Evolutionary conservation across 1,140 invertebrate genomes (phyloP), one percentile per base, ranked within the genome.

Genomic region (Papilio xuthus): DNA sequence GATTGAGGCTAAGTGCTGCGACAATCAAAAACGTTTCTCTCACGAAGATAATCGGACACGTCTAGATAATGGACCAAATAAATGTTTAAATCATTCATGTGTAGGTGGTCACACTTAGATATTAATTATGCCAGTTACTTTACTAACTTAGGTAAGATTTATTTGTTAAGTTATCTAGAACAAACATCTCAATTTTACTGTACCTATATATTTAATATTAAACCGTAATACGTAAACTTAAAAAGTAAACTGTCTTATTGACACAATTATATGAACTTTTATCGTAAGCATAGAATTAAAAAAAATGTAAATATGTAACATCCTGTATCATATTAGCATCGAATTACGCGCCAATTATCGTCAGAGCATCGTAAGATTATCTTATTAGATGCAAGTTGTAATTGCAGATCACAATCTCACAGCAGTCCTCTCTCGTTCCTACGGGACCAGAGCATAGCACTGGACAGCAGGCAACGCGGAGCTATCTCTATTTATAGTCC

Each of bases 1-100:
- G 60, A 67, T 67, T 28, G 60, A 67, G 60, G 60, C 60, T 56
- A 32, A 67, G 60, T 28, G 60, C 60, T 67, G 60, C 60, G 60
- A 32, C 13, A 1, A 8, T 67, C 10, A 26, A 23, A 60, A 23
- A 28, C 26, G 23, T 67, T 67, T 60, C 20, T 3, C 4, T 23
- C 8, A 23, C 32, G 26, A 15, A 67, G 26, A 67, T 67, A 67
- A 67, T 67, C 60, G 26, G 60, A 4, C 3, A 67, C 60, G 26
- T 67, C 26, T 28, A 67, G 26, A 67, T 67, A 67, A 28, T 28
- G 60, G 23, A 1, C 12, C 56, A 10, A 26, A 60, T 67, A 15
- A 67, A 67, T 28, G 26, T 3, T 28, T 32, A 32, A 32, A 67
- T 15, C 26, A 67, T 67, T 67, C 26, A 32, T 67, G 56, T 60